phyloP scores from a whole-genome alignment of 2,113 vertebrate species.

The Pangasianodon gigas region DNA sequence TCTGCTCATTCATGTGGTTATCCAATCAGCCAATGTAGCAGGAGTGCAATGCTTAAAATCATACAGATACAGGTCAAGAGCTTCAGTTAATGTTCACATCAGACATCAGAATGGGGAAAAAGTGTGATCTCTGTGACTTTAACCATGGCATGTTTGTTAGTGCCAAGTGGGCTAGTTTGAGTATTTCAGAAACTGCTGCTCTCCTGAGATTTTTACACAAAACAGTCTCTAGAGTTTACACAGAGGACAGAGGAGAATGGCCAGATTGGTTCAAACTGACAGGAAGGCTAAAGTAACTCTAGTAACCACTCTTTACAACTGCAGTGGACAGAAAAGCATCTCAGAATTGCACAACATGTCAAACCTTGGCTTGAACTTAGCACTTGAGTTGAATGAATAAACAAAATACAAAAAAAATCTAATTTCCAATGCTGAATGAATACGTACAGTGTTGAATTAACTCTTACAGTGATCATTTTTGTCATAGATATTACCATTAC shows the following conservation, averaged over 20 bases:
- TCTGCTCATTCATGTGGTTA: too few relatives aligned
- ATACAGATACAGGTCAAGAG: too few relatives aligned
- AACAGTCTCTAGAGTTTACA: too few relatives aligned
- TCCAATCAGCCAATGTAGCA: too few relatives aligned
- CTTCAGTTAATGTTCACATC: too few relatives aligned
- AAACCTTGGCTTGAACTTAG: background rate
- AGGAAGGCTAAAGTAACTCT: background rate
- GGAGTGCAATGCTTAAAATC: too few relatives aligned
- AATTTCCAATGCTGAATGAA: background rate
- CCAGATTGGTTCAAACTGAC: background rate
- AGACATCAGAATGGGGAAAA: too few relatives aligned
- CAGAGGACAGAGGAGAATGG: background rate
- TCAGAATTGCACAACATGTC: background rate
- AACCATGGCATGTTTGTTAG: too few relatives aligned
- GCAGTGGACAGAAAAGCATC: background rate
- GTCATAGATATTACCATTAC: background rate
- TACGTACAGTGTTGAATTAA: background rate
- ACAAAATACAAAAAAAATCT: background rate
- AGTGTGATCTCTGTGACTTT: too few relatives aligned
- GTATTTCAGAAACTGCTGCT: too few relatives aligned
- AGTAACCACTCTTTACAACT: background rate
- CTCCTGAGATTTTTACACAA: too few relatives aligned
- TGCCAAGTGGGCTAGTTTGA: too few relatives aligned
- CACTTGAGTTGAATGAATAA: background rate
- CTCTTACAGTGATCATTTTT: background rate